Evolutionary conservation across 2,113 vertebrate species (phyloP), one percentile per base, ranked within the genome.

Genomic region (Cinclus cinclus): DNA sequence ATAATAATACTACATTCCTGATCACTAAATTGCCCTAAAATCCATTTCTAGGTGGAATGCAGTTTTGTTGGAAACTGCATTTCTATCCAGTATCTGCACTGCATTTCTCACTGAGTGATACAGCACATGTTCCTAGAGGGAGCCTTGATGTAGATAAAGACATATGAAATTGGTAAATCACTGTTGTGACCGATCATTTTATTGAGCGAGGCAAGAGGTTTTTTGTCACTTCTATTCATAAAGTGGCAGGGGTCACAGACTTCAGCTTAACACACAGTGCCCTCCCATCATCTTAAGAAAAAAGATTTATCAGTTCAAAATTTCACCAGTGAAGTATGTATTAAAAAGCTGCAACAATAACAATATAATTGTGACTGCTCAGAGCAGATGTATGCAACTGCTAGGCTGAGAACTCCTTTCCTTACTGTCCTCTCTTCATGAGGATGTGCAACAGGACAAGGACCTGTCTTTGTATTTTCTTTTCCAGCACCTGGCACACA

Each of bases 101-200:
- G 18, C 22, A 53, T 89, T 92, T 91, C 62, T 87, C 62, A 64
- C 41, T 75, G 41, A 53, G 71, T 82, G 77, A 87, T 68, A 64
- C 1, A 75, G 74, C 69, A 68, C 28, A 44, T 70, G 33, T 46
- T 93, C 37, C 52, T 79, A 60, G 21, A 73, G 44, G n/a, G 74
- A 87, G 83, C 20, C 23, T 10, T 42, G 41, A 53, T 58, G 77
- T 44, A 91, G 70, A 87, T 55, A 76, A 92, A 83, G 84, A 87
- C 28, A 89, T 47, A 84, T 9, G 39, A 90, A 88, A 84, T 11
- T 70, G 52, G 42, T 93, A 96, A 95, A 93, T 95, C 84, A 41
- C 44, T 74, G 27, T 74, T 93, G 44, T 47, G 39, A 92, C 64
- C 91, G 91, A 90, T 82, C 74, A 67, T 64, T 83, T 71, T 87